Evolutionary conservation across 2,113 vertebrate species (phyloP).

Genomic region (Odocoileus virginianus): DNA sequence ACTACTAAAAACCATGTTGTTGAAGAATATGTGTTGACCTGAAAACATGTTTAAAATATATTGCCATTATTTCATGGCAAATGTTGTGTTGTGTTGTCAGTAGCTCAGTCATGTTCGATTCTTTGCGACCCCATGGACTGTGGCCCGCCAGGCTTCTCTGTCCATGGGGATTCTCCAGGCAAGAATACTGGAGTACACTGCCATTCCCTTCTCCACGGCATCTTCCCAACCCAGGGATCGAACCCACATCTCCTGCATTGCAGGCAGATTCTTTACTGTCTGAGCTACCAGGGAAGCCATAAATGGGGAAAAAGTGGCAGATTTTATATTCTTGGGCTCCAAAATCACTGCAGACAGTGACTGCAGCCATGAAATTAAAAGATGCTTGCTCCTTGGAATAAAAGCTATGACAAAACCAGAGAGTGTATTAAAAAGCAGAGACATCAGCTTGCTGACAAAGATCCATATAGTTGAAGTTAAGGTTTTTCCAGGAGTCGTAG

Average conservation of each 20-base stretch:
- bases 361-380: background rate
- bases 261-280: background rate
- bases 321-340: background rate
- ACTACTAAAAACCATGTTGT: background rate
- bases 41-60: background rate
- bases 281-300: background rate
- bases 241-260: background rate
- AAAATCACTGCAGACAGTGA: background rate
- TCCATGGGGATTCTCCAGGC: background rate
- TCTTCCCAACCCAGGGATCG: background rate
- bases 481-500: background rate
- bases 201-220: background rate
- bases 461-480: background rate
- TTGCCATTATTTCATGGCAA: background rate
- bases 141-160: background rate
- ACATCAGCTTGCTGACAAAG: background rate
- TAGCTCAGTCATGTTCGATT: background rate
- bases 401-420: background rate
- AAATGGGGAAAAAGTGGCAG: background rate
- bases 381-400: background rate
- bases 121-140: background rate
- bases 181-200: background rate
- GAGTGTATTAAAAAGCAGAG: background rate
- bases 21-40: constrained; percentile 26
- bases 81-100: background rate